These are phyloP conservation scores for Cydia splendana DNA, from an alignment of 1,140 invertebrate genomes.

Conservation along the genomic window DNA sequence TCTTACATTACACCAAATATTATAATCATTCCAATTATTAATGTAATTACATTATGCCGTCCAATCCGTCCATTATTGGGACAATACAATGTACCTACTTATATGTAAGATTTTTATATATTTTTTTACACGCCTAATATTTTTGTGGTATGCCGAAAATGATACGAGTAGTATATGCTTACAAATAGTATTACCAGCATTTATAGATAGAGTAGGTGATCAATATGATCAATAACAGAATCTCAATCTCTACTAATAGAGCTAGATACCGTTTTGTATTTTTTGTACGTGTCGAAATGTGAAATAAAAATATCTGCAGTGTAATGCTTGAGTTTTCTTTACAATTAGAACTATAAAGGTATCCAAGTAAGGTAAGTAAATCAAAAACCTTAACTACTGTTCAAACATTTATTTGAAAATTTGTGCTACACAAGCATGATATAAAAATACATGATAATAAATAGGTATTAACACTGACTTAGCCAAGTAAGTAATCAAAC, in stretches of 20 bases:
- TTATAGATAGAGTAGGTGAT: neutral
- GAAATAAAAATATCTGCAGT: neutral
- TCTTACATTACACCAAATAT: no score
- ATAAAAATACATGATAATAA: conserved; percentile 77
- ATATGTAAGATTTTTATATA: neutral
- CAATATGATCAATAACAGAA: neutral
- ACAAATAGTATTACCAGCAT: neutral
- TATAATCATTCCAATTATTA: neutral
- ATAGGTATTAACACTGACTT: conserved; percentile 76
- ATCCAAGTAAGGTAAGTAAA: conserved; percentile 34
- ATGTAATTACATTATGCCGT: neutral
- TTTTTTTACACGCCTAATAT: neutral
- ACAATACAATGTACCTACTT: neutral
- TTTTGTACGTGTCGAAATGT: neutral
- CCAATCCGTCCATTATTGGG: conserved; percentile 8
- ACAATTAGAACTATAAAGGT: neutral
- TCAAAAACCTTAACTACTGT: conserved; percentile 42
- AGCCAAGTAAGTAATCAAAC: conserved; percentile 63
- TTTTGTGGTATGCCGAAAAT: neutral
- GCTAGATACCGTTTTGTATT: neutral
- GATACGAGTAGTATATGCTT: neutral
- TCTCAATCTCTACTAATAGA: neutral
- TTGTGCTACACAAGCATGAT: conserved; percentile 78
- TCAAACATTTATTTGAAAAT: conserved; percentile 78
- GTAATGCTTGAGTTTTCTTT: neutral